Evolutionary conservation across 1,140 invertebrate genomes (phyloP), one percentile per base, ranked within the genome.

Genomic region (Euborellia annulipes): DNA sequence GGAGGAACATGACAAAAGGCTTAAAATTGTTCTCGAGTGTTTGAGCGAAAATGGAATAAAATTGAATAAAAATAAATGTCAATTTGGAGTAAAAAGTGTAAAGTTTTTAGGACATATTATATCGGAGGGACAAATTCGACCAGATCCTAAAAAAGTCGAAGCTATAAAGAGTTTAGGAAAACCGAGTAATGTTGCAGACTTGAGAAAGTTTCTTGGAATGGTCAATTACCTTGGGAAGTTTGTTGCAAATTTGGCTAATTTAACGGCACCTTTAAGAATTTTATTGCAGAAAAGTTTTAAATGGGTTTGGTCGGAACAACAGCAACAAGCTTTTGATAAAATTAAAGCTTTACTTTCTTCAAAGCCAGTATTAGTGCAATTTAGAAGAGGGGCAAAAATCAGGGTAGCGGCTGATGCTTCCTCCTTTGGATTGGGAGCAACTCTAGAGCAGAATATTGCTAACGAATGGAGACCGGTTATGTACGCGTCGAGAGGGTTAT

Each of bases 401-500:
- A 46, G 16, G 6, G 44, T 46, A 19, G 9, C 38, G 17, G 44
- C 36, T 14, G 44, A 46, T 18, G 44, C 23, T 3, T 46, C 38
- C 9, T 38, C 36, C 3, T 38, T 38, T 48, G 51, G 52, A 11
- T 58, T 54, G 8, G 52, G 55, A 48, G 46, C 47, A 43, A 59
- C 54, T 17, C 36, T 62, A 37, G 62, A 59, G n/a, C 52, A 52
- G 21, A 45, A 44, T 37, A 40, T 63, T 14, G 16, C 62, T 18
- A 60, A 64, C 52, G 38, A 56, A 39, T 51, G 49, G 43, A 45
- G 44, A 50, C 60, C 59, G n/a, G 49, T 57, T 8, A 47, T 47
- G 36, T 63, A 53, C 46, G 57, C 53, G 19, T 54, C 55, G 22
- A 52, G 54, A 50, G 47, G 55, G 13, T 52, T 69, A 9, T 61